phyloP scores from a whole-genome alignment of 1,140 invertebrate genomes.

The Dendroctonus ponderosae region DNA sequence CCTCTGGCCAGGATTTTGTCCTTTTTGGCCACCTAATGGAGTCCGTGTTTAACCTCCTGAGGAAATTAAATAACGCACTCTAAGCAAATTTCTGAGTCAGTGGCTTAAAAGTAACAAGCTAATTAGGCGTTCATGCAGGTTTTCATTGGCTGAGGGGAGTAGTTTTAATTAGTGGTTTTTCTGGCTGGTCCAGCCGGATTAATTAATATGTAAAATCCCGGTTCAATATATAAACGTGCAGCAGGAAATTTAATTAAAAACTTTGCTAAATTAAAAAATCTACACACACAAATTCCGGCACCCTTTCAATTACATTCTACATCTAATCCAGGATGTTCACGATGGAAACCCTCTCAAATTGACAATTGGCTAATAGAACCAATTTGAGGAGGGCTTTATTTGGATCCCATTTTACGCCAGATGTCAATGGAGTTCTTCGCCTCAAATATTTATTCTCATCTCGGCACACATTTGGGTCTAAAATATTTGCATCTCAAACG shows the following conservation, averaged over 20 bases:
- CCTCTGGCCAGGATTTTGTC: neutral
- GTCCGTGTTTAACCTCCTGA: slow-evolving; percentile 17
- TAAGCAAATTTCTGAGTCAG: slow-evolving; percentile 23
- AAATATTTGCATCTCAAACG: slow-evolving; percentile 1
- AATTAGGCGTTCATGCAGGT: slow-evolving; percentile 23
- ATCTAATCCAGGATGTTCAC: neutral
- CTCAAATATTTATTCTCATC: neutral
- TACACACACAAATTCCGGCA: too few relatives aligned
- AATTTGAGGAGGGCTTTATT: neutral
- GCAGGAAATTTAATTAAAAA: too few relatives aligned
- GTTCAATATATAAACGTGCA: too few relatives aligned
- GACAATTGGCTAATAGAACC: neutral
- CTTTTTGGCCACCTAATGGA: slow-evolving; percentile 10
- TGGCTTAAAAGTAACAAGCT: slow-evolving; percentile 25
- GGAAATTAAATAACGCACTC: slow-evolving; percentile 16
- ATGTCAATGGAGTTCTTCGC: neutral
- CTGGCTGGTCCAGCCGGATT: neutral
- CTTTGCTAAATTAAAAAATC: too few relatives aligned
- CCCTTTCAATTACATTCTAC: too few relatives aligned
- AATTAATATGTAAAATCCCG: too few relatives aligned
- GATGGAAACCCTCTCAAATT: neutral
- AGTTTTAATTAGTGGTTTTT: slow-evolving; percentile 24
- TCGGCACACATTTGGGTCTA: neutral
- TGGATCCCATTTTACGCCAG: neutral
- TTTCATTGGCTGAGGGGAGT: slow-evolving; percentile 18